Conservation (phyloP, 2,888 invertebrate species). For the Scaptomyza tumidula region DNA sequence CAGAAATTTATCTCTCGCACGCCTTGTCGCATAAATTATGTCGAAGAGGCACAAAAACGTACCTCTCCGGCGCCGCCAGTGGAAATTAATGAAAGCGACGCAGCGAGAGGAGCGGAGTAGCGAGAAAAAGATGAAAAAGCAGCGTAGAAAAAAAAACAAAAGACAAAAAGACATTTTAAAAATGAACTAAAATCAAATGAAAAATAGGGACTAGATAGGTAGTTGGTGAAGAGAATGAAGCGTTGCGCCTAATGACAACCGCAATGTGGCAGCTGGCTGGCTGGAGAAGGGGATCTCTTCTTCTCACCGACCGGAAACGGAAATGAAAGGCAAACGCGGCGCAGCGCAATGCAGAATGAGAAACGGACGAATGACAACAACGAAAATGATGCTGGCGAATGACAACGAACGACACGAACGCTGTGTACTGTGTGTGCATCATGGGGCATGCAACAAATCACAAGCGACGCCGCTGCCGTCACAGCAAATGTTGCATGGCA, state of each 20-base stretch:
- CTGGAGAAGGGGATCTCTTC: neutral
- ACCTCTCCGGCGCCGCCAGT: conserved; percentile 39
- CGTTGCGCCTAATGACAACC: conserved; percentile 67
- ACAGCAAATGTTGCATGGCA: conserved; percentile 70
- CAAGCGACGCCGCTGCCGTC: conserved; percentile 36
- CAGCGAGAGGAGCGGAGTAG: conserved; percentile 54
- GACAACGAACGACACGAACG: conserved; percentile 18
- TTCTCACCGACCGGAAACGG: conserved; percentile 62
- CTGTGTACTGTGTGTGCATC: conserved; percentile 15
- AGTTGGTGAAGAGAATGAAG: neutral
- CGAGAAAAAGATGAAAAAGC: conserved; percentile 58
- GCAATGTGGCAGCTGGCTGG: conserved; percentile 42
- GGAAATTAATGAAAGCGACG: conserved; percentile 73
- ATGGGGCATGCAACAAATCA: conserved; percentile 65
- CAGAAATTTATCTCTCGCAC: conserved; percentile 75
- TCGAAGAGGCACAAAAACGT: conserved; percentile 40
- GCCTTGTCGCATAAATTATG: conserved; percentile 79
- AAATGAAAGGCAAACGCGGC: conserved; percentile 72
- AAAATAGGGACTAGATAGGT: conserved; percentile 42
- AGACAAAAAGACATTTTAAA: conserved; percentile 77
- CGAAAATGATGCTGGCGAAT: conserved; percentile 50
- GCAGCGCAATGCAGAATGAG: conserved; percentile 63
- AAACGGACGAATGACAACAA: conserved; percentile 51
- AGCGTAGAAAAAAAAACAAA: conserved; percentile 64
- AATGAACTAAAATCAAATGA: conserved; percentile 80